phyloP scores from a whole-genome alignment of 1,140 invertebrate genomes.

The Phymastichus coffea region DNA sequence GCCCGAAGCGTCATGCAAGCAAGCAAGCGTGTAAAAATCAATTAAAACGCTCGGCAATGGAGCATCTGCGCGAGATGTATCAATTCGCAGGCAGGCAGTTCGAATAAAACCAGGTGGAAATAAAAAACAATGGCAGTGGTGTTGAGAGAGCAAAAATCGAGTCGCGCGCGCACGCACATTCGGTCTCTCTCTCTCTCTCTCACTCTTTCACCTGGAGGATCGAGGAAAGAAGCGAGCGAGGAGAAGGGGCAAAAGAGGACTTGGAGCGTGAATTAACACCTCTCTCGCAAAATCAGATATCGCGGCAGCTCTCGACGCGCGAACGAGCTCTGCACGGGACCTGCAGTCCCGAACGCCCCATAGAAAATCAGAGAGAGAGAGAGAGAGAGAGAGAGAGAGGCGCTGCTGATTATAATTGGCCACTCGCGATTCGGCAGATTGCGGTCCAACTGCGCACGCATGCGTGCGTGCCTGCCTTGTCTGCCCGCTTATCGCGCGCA shows the following conservation, averaged over 20 bases:
- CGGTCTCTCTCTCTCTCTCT: too few species aligned
- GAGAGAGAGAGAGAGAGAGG: conserved; percentile 24
- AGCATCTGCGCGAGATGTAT: conserved; percentile 10
- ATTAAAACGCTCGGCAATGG: conserved; percentile 14
- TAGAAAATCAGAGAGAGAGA: conserved; percentile 31
- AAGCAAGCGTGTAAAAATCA: conserved; percentile 10
- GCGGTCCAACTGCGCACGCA: too few species aligned
- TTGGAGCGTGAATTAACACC: conserved; percentile 53
- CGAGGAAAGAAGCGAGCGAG: background rate
- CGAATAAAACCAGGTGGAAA: background rate
- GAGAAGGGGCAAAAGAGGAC: conserved; percentile 31
- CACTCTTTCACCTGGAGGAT: too few species aligned
- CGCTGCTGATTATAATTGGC: conserved; percentile 41
- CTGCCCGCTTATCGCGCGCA: background rate
- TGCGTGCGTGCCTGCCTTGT: background rate
- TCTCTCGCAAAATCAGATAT: conserved; percentile 51
- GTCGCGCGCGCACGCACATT: conserved; percentile 10
- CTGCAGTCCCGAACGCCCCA: conserved; percentile 4
- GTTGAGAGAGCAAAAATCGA: conserved; percentile 9
- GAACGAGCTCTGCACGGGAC: conserved; percentile 3
- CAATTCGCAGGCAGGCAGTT: background rate
- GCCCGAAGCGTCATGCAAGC: too few species aligned
- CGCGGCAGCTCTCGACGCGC: conserved; percentile 39
- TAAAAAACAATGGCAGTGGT: conserved; percentile 1
- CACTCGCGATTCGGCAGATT: conserved; percentile 9